Evolutionary conservation across 2,797 vertebrate species (phyloP).

Genomic region (Schizopygopsis pylzovi): DNA sequence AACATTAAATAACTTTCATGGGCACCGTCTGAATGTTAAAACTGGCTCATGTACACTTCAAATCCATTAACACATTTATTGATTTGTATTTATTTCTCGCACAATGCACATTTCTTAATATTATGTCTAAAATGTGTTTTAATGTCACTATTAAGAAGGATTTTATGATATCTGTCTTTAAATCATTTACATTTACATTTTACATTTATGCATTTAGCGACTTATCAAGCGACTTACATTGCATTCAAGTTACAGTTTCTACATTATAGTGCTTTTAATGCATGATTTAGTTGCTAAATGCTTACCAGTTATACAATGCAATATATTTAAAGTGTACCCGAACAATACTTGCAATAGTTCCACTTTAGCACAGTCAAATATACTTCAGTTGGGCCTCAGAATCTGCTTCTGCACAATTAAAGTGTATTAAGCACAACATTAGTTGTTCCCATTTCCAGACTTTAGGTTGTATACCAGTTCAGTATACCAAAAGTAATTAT

Average conservation of each 20-base stretch:
- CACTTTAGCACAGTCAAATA: background rate
- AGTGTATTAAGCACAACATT: background rate
- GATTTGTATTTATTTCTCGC: background rate
- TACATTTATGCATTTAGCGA: no score
- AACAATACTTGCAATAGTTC: background rate
- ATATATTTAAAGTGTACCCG: background rate
- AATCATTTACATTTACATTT: no score
- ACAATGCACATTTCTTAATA: background rate
- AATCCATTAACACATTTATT: background rate
- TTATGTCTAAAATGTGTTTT: background rate
- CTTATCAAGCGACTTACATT: no score
- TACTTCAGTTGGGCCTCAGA: background rate
- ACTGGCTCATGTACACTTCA: constrained; percentile 4
- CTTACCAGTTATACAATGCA: no score
- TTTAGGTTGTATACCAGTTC: background rate
- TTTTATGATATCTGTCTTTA: background rate
- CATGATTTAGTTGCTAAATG: no score
- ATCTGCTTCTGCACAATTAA: background rate
- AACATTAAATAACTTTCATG: constrained; percentile 43
- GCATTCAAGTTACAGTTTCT: no score
- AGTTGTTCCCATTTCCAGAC: background rate
- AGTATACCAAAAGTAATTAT: background rate
- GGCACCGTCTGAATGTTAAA: constrained; percentile 38
- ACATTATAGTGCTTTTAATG: no score
- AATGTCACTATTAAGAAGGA: background rate